phyloP scores from a whole-genome alignment of 2,888 invertebrate genomes.

The Euproctis similis region DNA sequence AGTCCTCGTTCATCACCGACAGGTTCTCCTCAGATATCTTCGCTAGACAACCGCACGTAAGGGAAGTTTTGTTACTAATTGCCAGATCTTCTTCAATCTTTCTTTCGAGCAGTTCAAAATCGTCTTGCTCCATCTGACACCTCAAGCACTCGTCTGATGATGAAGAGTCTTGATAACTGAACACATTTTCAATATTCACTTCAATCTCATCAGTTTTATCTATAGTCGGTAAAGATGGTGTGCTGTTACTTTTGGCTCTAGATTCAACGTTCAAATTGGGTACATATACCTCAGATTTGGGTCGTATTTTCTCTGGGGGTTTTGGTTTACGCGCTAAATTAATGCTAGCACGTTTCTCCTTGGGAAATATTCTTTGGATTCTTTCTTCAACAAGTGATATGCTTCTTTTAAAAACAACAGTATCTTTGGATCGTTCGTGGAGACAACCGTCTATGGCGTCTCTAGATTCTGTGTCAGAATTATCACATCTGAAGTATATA shows the following conservation, averaged over 20 bases:
- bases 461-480: conserved; percentile 52
- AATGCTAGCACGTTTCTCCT: conserved; percentile 36
- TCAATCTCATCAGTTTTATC: conserved; percentile 46
- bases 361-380: conserved; percentile 51
- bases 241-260: conserved; percentile 51
- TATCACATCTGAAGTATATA: conserved; percentile 60
- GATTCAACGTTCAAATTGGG: conserved; percentile 34
- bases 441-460: conserved; percentile 50
- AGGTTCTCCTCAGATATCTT: conserved; percentile 68
- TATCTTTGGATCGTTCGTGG: conserved; percentile 36
- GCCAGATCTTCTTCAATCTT: conserved; percentile 56
- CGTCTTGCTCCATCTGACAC: conserved; percentile 47
- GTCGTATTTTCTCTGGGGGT: conserved; percentile 25
- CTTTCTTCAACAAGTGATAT: conserved; percentile 60
- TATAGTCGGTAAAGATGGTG: conserved; percentile 41
- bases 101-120: conserved; percentile 54
- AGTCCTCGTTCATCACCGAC: conserved; percentile 44
- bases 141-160: conserved; percentile 62
- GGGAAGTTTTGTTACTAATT: conserved; percentile 24
- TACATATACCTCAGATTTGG: conserved; percentile 42
- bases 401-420: conserved; percentile 61
- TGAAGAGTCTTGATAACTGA: conserved; percentile 63
- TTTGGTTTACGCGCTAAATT: conserved; percentile 15
- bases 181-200: conserved; percentile 58
- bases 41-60: conserved; percentile 44